Base-by-base conservation (phyloP, 2,797 vertebrate genomes). In the Novumbra hubbsi region DNA sequence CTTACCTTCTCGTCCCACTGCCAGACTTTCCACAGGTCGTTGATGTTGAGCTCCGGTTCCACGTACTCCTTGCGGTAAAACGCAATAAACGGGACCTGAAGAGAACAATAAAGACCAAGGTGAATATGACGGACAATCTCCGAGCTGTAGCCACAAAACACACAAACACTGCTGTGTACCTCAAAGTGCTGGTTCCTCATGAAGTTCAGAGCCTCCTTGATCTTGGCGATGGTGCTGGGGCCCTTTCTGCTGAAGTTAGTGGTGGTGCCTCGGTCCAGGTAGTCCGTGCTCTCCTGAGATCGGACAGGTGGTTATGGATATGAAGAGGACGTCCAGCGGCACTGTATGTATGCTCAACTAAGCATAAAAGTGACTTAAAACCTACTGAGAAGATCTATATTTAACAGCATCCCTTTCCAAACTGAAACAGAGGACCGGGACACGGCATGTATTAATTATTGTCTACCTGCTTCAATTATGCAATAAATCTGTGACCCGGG, bases 181-280 rank as follows among this genome's bases (percentile, higher is more conserved):
- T 99, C 98, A 92, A 99, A 98, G 83, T 99, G 98, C 71, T 99
- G 98, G 88, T 99, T 99, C 85, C 97, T 93, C 97, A 99, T 99
- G 86, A 99, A 99, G 88, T 98, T 99, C 24, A 99, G 91, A 2
- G 98, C 98, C 83, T 99, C 98, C 87, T 99, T 98, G 80, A 99
- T 99, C 90, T 99, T 99, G 76, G 97, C 96, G 84, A 98, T 97
- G 15, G 98, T 99, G 89, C 96, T 97, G 71, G 98, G 98, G 0
- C 97, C 98, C 86, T 98, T 98, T 68, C 97, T 94, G 89, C 96
- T 96, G 81, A 98, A 99, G 87, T 94, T 99, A 84, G 95, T 97
- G 27, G 93, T 92, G 32, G 97, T 96, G 0, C 96, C 96, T 69
- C 97, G 93, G 81, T 99, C 98, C 15, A 98, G 88, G 79, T 99